Evolutionary conservation across 2,797 vertebrate species (phyloP), one percentile per base, ranked within the genome.

Genomic region (Anomalospiza imberbis): DNA sequence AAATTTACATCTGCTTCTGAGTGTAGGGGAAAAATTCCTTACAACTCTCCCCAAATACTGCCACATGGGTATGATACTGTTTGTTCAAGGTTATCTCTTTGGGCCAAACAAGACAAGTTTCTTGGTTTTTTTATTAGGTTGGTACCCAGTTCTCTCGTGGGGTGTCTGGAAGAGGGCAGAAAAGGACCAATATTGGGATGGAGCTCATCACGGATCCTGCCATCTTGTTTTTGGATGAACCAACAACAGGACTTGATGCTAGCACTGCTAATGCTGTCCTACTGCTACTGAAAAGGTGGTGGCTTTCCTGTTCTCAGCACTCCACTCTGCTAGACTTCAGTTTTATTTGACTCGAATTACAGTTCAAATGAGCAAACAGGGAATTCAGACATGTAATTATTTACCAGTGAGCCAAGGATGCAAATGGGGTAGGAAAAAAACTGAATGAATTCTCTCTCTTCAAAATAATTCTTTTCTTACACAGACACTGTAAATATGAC

Each of bases 121-220:
- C 25, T 42, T 71, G 8, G 79, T 53, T 31, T 77, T 62, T 77
- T 20, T 54, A 77, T 89, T 93, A 99, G 99, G 98, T 99, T 88
- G 99, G 99, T 76, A 99, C 99, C 32, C 98, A 98, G 94, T 96
- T 99, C 94, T 98, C 89, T 38, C 98, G 99, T 1, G 99, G 99
- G 6, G 98, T 99, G 80, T 99, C 99, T 0, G 99, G 99, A 92
- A 99, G 99, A 62, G 99, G 99, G 96, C 97, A 98, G 54, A 99
- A 99, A 97, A 98, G 99, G 96, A 99, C 99, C 19, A 99, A 93
- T 95, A 99, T 99, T 13, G 99, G 99, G 11, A 99, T 99, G 99
- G 99, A 99, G 96, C 97, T 99, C 66, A 99, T 99, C 89, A 99
- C 98, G 0, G 98, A 99, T 78, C 99, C 99, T 10, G 95, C 98